Percentiles rank a stretch among this genome's conserved stretches.
Evolutionary conservation across 2,888 invertebrate genomes (phyloP).

Genomic region (Mylabris sibirica): DNA sequence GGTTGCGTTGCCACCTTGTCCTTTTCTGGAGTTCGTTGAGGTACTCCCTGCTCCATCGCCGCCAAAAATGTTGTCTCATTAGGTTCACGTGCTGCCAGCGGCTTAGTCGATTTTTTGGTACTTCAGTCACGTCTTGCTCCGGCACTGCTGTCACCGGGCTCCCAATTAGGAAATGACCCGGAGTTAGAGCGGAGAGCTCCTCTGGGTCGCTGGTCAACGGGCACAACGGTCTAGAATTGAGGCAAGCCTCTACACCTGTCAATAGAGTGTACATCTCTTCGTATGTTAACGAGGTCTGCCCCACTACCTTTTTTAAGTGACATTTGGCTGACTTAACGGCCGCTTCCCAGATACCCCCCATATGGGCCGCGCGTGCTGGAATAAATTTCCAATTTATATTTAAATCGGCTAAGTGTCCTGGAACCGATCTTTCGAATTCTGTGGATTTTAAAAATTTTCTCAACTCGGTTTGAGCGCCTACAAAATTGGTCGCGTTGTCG

Average conservation of each 20-base stretch:
- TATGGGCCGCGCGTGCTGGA: neutral
- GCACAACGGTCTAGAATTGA: neutral
- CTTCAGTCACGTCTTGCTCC: neutral
- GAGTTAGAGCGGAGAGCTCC: neutral
- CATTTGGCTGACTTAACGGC: slow-evolving; percentile 9
- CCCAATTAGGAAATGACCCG: neutral
- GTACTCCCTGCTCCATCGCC: neutral
- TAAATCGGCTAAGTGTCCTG: neutral
- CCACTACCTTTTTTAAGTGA: slow-evolving; percentile 14
- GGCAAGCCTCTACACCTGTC: neutral
- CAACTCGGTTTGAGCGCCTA: slow-evolving; percentile 43
- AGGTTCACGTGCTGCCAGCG: neutral
- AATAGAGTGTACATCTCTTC: no score
- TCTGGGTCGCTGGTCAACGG: neutral
- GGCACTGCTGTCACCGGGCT: neutral
- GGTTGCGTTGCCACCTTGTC: neutral
- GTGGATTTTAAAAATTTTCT: slow-evolving; percentile 7
- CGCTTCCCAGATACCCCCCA: slow-evolving; percentile 16
- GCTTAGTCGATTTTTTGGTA: neutral
- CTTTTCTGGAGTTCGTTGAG: neutral
- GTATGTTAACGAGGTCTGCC: neutral
- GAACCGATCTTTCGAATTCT: neutral
- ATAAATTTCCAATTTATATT: slow-evolving; percentile 9
- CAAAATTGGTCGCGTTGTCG: slow-evolving; percentile 53
- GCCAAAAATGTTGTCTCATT: neutral